Conservation (phyloP, 2,888 invertebrate species). For the Lithosia quadra region DNA sequence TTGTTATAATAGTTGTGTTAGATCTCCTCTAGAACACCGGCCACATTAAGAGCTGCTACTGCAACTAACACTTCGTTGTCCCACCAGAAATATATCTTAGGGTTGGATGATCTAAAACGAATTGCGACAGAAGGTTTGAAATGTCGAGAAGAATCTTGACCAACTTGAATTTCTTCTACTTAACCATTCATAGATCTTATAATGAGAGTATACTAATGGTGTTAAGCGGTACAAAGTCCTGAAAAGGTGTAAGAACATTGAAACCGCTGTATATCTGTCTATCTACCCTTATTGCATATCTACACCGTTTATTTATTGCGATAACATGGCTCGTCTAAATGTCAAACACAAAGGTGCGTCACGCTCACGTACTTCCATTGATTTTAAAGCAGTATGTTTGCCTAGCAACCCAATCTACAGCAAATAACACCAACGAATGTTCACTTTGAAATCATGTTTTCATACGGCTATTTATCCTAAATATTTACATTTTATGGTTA, state of each 20-base stretch:
- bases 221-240: neutral
- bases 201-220: no score
- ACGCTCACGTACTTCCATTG: conserved; percentile 23
- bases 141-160: no score
- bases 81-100: no score
- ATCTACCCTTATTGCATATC: neutral
- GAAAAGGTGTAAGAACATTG: neutral
- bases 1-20: no score
- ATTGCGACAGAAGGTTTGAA: no score
- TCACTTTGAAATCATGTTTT: conserved; percentile 6
- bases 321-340: conserved; percentile 39
- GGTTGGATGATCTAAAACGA: no score
- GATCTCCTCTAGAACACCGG: no score
- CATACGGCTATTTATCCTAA: conserved; percentile 8
- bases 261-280: neutral
- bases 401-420: conserved; percentile 24
- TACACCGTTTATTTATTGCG: conserved; percentile 17
- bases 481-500: conserved; percentile 25
- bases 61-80: no score
- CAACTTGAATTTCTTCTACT: no score
- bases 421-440: conserved; percentile 11
- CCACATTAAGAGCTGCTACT: no score
- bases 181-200: no score
- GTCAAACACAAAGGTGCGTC: conserved; percentile 25
- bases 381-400: conserved; percentile 26